Conservation (phyloP, 2,888 invertebrate species). For the Scaptomyza parva region DNA sequence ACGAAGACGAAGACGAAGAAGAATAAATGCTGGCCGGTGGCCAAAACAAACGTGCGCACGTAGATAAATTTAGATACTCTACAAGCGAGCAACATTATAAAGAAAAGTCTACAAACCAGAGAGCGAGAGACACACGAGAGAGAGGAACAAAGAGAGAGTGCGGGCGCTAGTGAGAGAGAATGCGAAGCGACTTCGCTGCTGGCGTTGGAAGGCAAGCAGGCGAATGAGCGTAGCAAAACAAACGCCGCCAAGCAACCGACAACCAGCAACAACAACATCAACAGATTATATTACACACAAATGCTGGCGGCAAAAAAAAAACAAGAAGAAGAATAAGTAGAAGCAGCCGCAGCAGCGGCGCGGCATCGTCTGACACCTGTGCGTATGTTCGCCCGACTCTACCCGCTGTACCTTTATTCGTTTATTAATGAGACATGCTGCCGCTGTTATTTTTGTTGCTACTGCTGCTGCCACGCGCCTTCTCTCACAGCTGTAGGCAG, state of each 20-base stretch:
- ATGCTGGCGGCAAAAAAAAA: constrained; percentile 43
- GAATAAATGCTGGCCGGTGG: constrained; percentile 54
- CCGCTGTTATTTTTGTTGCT: constrained; percentile 11
- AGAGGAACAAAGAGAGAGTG: constrained; percentile 13
- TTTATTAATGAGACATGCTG: constrained; percentile 65
- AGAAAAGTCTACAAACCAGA: constrained; percentile 52
- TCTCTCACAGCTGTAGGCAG: constrained; percentile 41
- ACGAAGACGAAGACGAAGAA: not conserved
- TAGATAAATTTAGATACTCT: constrained; percentile 53
- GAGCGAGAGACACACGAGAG: constrained; percentile 4
- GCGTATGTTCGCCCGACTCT: constrained; percentile 28
- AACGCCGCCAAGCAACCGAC: constrained; percentile 37
- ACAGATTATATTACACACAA: constrained; percentile 51
- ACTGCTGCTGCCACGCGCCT: constrained; percentile 52
- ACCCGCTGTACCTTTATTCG: constrained; percentile 25
- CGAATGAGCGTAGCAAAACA: constrained; percentile 71
- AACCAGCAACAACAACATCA: constrained; percentile 10
- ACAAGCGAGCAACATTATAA: constrained; percentile 26
- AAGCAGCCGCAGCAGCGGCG: constrained; percentile 33
- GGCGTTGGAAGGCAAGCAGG: constrained; percentile 42
- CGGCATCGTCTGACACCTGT: constrained; percentile 64
- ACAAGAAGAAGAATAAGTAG: too few species aligned
- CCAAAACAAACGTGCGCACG: constrained; percentile 63
- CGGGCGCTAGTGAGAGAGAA: not conserved
- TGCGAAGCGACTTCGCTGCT: constrained; percentile 32